These are phyloP conservation scores for Sebastes fasciatus DNA, from an alignment of 2,113 vertebrate genomes.

Conservation along the genomic window DNA sequence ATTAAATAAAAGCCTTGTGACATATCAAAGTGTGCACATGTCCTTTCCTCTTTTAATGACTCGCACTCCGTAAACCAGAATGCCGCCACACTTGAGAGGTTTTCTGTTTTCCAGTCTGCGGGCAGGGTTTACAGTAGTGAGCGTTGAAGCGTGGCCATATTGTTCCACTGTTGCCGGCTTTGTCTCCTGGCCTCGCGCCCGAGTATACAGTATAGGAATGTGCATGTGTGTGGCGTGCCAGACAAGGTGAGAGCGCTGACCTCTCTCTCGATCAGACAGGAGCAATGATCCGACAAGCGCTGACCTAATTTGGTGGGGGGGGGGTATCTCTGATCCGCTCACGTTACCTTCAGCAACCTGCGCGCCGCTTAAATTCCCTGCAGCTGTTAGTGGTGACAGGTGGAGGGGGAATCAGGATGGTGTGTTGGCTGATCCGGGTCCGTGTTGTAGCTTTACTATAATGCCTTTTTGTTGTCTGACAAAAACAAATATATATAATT, in stretches of 20 bases:
- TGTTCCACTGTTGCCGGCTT: slow-evolving; percentile 17
- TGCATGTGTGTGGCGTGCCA: slow-evolving; percentile 30
- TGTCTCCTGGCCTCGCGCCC: slow-evolving; percentile 41
- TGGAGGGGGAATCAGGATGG: slow-evolving; percentile 37
- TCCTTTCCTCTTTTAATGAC: slow-evolving; percentile 50
- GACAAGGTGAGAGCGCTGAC: slow-evolving; percentile 75
- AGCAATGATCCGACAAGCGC: slow-evolving; percentile 56
- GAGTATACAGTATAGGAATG: slow-evolving; percentile 15
- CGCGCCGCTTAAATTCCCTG: slow-evolving; percentile 47
- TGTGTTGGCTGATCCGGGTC: slow-evolving; percentile 11
- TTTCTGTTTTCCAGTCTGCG: slow-evolving; percentile 52
- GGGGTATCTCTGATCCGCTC: slow-evolving; percentile 63
- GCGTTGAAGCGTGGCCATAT: slow-evolving; percentile 37
- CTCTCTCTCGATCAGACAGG: slow-evolving; percentile 61
- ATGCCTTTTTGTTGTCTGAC: neutral
- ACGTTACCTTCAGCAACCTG: slow-evolving; percentile 63
- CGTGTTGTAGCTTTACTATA: neutral
- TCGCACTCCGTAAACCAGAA: slow-evolving; percentile 24
- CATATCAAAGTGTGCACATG: slow-evolving; percentile 36
- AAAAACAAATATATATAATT: neutral
- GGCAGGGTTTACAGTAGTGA: slow-evolving; percentile 10
- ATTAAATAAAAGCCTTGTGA: slow-evolving; percentile 45
- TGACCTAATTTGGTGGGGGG: slow-evolving; percentile 73
- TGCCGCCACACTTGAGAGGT: slow-evolving; percentile 37
- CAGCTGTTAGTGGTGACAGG: slow-evolving; percentile 61